Conservation (phyloP, 2,113 vertebrate species). For the Columbina picui region DNA sequence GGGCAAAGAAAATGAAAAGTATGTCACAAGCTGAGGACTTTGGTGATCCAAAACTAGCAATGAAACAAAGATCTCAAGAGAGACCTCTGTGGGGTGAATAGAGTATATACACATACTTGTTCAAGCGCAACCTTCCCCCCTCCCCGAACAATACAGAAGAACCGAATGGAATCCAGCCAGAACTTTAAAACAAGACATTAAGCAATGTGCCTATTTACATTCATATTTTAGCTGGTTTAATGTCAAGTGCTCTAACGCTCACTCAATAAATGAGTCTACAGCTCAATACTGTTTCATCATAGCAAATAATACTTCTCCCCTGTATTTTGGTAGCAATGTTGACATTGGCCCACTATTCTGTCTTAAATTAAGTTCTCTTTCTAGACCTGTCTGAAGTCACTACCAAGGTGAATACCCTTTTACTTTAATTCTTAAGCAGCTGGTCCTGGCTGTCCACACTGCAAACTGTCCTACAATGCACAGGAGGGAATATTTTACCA, state of each 20-base stretch:
- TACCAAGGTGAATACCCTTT: background rate
- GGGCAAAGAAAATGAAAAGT: background rate
- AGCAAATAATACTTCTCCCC: background rate
- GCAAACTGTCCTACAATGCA: background rate
- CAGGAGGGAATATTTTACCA: accelerated
- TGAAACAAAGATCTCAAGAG: background rate
- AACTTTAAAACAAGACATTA: background rate
- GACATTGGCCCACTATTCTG: background rate
- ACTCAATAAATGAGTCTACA: background rate
- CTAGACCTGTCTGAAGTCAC: background rate
- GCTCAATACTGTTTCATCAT: background rate
- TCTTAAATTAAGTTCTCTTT: background rate
- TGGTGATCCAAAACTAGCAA: background rate
- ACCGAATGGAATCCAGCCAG: background rate
- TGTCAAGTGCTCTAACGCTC: background rate
- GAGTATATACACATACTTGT: background rate
- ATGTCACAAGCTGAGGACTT: background rate
- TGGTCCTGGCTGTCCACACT: background rate
- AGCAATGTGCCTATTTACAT: background rate
- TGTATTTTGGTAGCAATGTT: background rate
- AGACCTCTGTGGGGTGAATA: background rate
- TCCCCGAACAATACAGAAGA: background rate
- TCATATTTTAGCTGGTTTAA: background rate
- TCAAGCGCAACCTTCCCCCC: background rate
- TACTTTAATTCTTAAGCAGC: background rate